These are phyloP conservation scores for Stenopsyche tienmushanensis DNA, from an alignment of 1,140 invertebrate species.

Conservation along the genomic window DNA sequence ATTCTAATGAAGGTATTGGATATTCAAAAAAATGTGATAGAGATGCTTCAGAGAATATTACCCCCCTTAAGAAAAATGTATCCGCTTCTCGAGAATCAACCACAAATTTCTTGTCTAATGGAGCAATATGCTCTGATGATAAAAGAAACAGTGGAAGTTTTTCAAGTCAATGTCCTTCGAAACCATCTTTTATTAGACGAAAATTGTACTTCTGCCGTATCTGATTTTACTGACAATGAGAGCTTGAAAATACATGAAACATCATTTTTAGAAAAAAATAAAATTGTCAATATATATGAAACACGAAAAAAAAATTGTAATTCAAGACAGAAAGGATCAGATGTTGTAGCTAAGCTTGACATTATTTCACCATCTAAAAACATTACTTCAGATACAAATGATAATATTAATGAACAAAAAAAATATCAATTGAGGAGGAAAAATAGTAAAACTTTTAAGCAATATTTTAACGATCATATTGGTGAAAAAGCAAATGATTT, in stretches of 20 bases:
- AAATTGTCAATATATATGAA: conserved; percentile 17
- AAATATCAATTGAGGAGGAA: too few species aligned
- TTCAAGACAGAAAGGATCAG: too few species aligned
- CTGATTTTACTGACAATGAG: conserved; percentile 20
- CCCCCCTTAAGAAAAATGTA: too few species aligned
- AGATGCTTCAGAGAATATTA: too few species aligned
- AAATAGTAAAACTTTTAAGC: conserved; percentile 16
- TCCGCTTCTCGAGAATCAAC: too few species aligned
- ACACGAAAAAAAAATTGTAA: conserved; percentile 7
- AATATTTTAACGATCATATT: conserved; percentile 10
- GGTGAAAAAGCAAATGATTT: background rate
- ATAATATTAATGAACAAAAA: too few species aligned
- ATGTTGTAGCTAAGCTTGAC: too few species aligned
- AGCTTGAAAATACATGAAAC: background rate
- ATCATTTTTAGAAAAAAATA: conserved; percentile 30
- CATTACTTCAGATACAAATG: too few species aligned
- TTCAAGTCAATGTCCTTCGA: background rate
- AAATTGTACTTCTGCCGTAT: conserved; percentile 26
- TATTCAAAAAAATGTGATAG: background rate
- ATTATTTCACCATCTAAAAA: background rate
- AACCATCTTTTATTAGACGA: conserved; percentile 29
- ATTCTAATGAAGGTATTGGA: background rate
- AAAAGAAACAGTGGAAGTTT: conserved; percentile 18
- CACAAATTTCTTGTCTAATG: too few species aligned
- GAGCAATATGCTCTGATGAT: background rate